phyloP scores from a whole-genome alignment of 2,888 invertebrate species.

The Heliconius hortense region DNA sequence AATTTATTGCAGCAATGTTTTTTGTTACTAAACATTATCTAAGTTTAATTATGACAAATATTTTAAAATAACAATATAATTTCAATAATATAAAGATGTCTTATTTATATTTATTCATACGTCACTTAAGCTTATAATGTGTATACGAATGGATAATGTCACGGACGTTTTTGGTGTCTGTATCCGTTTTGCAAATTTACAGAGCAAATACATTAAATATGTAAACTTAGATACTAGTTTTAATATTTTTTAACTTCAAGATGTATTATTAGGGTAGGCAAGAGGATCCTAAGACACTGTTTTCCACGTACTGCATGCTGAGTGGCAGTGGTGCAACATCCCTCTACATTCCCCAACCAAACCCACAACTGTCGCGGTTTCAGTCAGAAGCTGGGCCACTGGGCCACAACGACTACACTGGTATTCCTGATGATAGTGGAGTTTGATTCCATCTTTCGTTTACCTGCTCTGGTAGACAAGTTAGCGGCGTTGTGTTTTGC shows the following conservation, averaged over 20 bases:
- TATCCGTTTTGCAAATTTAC: constrained; percentile 43
- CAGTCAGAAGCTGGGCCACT: too few relatives aligned
- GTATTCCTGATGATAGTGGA: too few relatives aligned
- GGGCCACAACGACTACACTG: too few relatives aligned
- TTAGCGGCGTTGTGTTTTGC: too few relatives aligned
- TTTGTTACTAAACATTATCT: too few relatives aligned
- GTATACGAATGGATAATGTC: constrained; percentile 40
- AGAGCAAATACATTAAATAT: constrained; percentile 38
- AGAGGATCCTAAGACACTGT: background rate
- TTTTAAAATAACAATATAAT: background rate
- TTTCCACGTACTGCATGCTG: background rate
- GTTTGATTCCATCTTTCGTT: too few relatives aligned
- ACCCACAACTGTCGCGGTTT: too few relatives aligned
- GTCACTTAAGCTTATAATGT: constrained; percentile 23
- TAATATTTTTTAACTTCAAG: background rate
- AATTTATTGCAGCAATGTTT: too few relatives aligned
- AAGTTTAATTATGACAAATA: background rate
- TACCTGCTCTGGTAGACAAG: too few relatives aligned
- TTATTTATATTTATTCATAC: background rate
- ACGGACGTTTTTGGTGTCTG: constrained; percentile 40
- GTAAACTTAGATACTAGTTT: constrained; percentile 24
- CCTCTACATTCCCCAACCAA: too few relatives aligned
- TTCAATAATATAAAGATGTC: background rate
- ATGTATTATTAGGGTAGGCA: too few relatives aligned
- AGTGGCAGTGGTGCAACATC: too few relatives aligned